phyloP scores from a whole-genome alignment of 2,113 vertebrate species.

The Coracopsis vasa region DNA sequence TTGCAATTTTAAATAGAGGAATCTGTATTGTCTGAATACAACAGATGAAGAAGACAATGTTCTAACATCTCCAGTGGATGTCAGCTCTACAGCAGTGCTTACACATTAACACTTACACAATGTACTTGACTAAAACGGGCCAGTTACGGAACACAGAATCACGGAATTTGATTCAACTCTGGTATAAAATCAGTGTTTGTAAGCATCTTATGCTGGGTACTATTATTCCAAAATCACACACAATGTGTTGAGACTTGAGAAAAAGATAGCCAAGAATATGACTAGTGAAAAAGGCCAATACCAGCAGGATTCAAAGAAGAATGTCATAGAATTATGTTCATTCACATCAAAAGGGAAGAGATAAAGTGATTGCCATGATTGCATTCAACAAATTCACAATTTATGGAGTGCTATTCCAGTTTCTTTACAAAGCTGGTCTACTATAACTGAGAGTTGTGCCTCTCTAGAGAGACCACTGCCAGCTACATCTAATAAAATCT shows the following conservation, averaged over 20 bases:
- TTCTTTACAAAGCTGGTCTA: background rate
- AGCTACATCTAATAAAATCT: background rate
- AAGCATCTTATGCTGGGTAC: background rate
- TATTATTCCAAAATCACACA: background rate
- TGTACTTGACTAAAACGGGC: background rate
- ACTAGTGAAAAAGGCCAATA: background rate
- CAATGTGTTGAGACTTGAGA: background rate
- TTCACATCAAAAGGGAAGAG: background rate
- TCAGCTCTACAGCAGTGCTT: background rate
- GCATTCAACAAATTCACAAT: background rate
- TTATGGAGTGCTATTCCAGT: background rate
- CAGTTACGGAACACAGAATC: background rate
- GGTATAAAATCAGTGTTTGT: background rate
- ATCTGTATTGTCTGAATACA: background rate
- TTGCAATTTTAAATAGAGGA: background rate
- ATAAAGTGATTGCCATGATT: background rate
- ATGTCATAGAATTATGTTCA: background rate
- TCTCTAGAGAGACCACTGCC: background rate
- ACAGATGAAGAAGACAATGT: background rate
- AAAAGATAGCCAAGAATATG: background rate
- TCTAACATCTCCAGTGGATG: background rate
- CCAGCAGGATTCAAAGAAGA: background rate
- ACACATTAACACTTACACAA: fast-evolving
- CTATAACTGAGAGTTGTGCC: background rate
- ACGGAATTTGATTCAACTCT: background rate